Percentiles rank a stretch among this genome's conserved stretches.
phyloP scores from a whole-genome alignment of 1,140 invertebrate genomes.

The Drosophila athabasca region DNA sequence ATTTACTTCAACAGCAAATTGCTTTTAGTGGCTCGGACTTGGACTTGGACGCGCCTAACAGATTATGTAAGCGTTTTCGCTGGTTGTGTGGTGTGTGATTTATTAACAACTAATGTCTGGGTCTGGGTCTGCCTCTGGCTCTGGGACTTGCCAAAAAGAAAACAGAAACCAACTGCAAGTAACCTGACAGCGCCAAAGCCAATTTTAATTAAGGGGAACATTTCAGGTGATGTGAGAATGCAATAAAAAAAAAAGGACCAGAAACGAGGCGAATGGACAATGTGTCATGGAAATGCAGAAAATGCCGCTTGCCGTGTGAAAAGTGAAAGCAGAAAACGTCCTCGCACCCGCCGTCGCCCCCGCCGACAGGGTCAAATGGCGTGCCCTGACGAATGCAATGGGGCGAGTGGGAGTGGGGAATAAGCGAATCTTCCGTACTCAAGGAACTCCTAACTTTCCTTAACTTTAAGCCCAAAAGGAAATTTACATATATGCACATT shows the following conservation, averaged over 20 bases:
- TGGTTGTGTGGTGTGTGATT: slow-evolving; percentile 41
- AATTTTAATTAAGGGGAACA: slow-evolving; percentile 63
- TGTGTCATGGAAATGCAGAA: slow-evolving; percentile 45
- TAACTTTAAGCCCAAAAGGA: slow-evolving; percentile 19
- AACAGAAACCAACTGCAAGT: slow-evolving; percentile 11
- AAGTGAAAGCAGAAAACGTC: slow-evolving; percentile 34
- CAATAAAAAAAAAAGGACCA: slow-evolving; percentile 16
- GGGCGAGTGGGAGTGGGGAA: background rate
- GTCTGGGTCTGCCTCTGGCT: slow-evolving; percentile 1
- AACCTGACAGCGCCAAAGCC: slow-evolving; percentile 17
- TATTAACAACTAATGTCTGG: slow-evolving; percentile 40
- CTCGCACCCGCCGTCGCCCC: background rate
- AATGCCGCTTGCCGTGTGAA: slow-evolving; percentile 20
- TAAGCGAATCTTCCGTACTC: background rate
- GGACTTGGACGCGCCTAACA: slow-evolving; percentile 47
- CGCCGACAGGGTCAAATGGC: slow-evolving; percentile 6
- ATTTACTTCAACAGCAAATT: slow-evolving; percentile 71
- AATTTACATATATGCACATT: slow-evolving; percentile 25
- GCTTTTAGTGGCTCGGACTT: slow-evolving; percentile 56
- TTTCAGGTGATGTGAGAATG: slow-evolving; percentile 29
- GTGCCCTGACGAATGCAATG: slow-evolving; percentile 23
- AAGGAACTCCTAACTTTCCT: slow-evolving; percentile 7
- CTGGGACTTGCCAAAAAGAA: slow-evolving; percentile 25
- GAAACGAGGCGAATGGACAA: slow-evolving; percentile 16
- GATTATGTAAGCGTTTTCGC: slow-evolving; percentile 60